Base-by-base conservation (phyloP, 2,888 invertebrate genomes). In the Cheilosia vulpina region DNA sequence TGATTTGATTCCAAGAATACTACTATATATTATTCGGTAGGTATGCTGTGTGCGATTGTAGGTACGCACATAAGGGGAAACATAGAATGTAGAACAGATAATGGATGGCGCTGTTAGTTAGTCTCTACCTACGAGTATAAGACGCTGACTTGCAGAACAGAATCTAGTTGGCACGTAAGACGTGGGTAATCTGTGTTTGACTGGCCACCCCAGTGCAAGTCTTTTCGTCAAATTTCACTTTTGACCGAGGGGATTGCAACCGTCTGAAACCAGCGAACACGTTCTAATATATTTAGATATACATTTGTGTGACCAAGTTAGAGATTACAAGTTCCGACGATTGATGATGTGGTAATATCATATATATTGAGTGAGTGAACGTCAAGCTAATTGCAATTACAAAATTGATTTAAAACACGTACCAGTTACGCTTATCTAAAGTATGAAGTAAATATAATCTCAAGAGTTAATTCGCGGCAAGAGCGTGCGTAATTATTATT, bases 41-140 rank as follows among this genome's bases (percentile, higher is more conserved):
- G 24, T 38, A 15, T 52, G 45, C n/a, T 31, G 2, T 15, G 2
- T 38, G 15, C n/a, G 27, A 24, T n/a, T 13, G 27, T 11, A 24
- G n/a, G 34, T 52, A 27, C 2, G 9, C 31, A 53, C 3, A 27
- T 43, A 13, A 60, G 57, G 65, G 65, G 58, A 60, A 80, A 62
- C 62, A 75, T 75, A 57, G 62, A 80, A 80, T 53, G 19, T 58
- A 19, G 50, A 53, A 41, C 69, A 63, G 53, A 58, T 60, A 17
- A 66, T 53, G 21, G 55, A 43, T 34, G 15, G 6, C 21, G n/a
- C 5, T 7, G 38, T 1, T 38, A 38, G 38, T 38, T 38, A 38
- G 38, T 38, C 13, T 13, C 38, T 38, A 4, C 13, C 38, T 38
- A 38, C 38, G 13, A 9, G 9, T 38, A 17, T 45, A 45, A n/a